Evolutionary conservation across 2,888 invertebrate genomes (phyloP), one percentile per base, ranked within the genome.

Genomic region (Drosophila falleni): DNA sequence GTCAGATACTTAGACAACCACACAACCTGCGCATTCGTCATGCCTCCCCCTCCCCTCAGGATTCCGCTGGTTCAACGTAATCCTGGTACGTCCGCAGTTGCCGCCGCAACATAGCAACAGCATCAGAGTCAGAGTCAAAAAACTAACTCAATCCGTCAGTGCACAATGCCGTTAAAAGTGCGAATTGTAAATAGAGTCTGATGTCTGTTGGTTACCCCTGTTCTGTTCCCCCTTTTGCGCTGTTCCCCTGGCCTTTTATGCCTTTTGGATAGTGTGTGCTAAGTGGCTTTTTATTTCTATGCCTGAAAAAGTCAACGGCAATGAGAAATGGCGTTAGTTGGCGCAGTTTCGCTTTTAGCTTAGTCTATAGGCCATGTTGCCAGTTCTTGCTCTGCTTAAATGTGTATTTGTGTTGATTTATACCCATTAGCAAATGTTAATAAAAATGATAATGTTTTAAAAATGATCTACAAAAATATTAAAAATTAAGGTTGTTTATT

Each of bases 251-350:
- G 46, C 29, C 0, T 1, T 6, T 10, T 53, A 26, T 26, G 2
- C n/a, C 9, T 9, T 13, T 42, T 42, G 53, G 23, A 61, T 47
- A 70, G 70, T 73, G 78, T 53, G 63, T 63, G 73, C 60, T 68
- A 76, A 85, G 76, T 81, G 78, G 64, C 80, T 73, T 87, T 87
- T 87, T 83, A 80, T 85, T 80, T 70, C 71, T 50, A 53, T 59
- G 60, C 63, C 71, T 65, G 71, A 72, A 72, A 74, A 72, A 77
- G 74, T 67, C 84, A 74, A 62, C 64, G 51, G 60, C 71, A 49
- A 66, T 63, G 50, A 49, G 68, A 65, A 75, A 65, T 62, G 55
- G 58, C 67, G 65, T 56, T 71, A 69, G 72, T 67, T 75, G 41
- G 46, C 58, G 44, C 41, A 62, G 23, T 13, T 60, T 42, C 41